Percentiles rank a stretch among this genome's conserved stretches.
Conservation (phyloP, 2,888 invertebrate species). For the Drosophila kuntzei region DNA sequence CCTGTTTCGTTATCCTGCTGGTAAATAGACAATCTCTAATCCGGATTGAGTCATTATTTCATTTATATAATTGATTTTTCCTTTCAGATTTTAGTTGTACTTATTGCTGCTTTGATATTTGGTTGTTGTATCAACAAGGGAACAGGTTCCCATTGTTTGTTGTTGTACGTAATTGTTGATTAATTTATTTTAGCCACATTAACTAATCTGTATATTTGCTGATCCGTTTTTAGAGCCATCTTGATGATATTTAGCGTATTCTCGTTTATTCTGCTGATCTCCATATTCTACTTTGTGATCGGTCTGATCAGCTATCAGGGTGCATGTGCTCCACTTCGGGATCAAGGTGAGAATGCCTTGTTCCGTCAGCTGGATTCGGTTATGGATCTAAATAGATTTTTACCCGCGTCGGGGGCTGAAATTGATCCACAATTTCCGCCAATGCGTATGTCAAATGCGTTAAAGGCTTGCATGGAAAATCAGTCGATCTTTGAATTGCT, state of each 20-base stretch:
- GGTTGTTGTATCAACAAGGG: constrained; percentile 96
- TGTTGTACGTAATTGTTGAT: constrained; percentile 87
- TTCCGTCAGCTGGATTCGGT: constrained; percentile 42
- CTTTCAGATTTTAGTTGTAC: constrained; percentile 88
- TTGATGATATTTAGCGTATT: constrained; percentile 91
- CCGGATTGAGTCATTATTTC: too few relatives aligned
- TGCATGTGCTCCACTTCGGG: constrained; percentile 90
- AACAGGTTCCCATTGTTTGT: constrained; percentile 92
- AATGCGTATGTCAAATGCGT: constrained; percentile 41
- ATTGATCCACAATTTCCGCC: neutral
- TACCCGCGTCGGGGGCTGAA: neutral
- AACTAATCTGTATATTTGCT: neutral
- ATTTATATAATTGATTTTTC: neutral
- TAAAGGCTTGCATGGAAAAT: constrained; percentile 40
- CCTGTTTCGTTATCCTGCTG: constrained; percentile 89
- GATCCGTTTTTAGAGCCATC: constrained; percentile 87
- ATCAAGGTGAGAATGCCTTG: constrained; percentile 29
- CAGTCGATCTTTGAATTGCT: constrained; percentile 52
- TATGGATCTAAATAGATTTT: constrained; percentile 25
- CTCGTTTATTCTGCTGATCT: constrained; percentile 88
- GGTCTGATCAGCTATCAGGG: constrained; percentile 90
- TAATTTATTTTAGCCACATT: neutral
- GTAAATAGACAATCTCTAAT: constrained; percentile 82
- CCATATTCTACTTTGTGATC: constrained; percentile 89
- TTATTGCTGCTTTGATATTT: constrained; percentile 93